Percentiles rank a stretch among this genome's conserved stretches.
Conservation (phyloP, 2,888 invertebrate genomes). For the Ophion ventricosus region DNA sequence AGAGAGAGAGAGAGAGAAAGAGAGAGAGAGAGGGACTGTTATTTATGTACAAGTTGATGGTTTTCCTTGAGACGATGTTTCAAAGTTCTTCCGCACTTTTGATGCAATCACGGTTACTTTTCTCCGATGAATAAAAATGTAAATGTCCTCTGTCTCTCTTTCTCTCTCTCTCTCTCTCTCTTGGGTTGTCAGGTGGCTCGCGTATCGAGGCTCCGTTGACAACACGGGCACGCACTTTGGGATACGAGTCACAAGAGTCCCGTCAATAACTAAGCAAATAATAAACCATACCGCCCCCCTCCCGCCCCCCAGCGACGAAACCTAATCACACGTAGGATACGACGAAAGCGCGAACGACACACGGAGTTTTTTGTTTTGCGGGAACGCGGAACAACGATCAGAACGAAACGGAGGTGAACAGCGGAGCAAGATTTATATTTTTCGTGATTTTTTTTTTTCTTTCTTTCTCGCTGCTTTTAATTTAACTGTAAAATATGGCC, state of each 20-base stretch:
- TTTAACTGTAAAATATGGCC: slow-evolving; percentile 84
- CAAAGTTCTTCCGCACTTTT: slow-evolving; percentile 34
- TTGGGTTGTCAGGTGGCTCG: slow-evolving; percentile 67
- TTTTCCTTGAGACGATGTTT: slow-evolving; percentile 35
- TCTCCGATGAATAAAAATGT: slow-evolving; percentile 31
- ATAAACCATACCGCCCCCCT: slow-evolving; percentile 32
- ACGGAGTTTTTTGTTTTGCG: slow-evolving; percentile 19
- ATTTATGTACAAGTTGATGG: slow-evolving; percentile 56
- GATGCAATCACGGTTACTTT: slow-evolving; percentile 49
- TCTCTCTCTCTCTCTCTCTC: slow-evolving; percentile 30
- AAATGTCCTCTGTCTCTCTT: too few species aligned
- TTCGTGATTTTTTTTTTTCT: slow-evolving; percentile 73
- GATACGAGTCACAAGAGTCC: slow-evolving; percentile 26
- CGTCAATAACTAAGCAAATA: slow-evolving; percentile 34
- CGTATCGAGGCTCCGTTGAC: slow-evolving; percentile 65
- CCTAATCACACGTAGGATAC: slow-evolving; percentile 15
- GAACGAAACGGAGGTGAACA: slow-evolving; percentile 54
- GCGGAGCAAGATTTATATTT: slow-evolving; percentile 59
- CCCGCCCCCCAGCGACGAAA: slow-evolving; percentile 14
- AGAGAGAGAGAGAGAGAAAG: slow-evolving; percentile 28
- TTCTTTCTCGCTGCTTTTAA: too few species aligned
- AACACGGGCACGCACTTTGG: slow-evolving; percentile 67
- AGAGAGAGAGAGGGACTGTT: slow-evolving; percentile 45
- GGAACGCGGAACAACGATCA: slow-evolving; percentile 41
- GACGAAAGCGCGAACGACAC: slow-evolving; percentile 17